phyloP scores from a whole-genome alignment of 2,888 invertebrate species.

The Agrilus mali region DNA sequence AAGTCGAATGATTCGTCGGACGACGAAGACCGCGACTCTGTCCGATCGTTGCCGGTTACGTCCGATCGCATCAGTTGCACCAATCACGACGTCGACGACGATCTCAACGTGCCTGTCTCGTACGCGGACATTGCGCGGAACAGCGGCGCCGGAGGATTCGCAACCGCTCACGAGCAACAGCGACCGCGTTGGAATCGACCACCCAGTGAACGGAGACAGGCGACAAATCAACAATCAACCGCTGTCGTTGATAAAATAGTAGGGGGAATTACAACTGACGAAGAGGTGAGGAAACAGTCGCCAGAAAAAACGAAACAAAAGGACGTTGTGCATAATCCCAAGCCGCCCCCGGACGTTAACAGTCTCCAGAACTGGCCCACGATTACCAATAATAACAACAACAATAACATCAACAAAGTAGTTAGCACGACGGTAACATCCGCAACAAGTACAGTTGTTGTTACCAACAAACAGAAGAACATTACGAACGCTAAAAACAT shows the following conservation, averaged over 20 bases:
- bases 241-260: conserved; percentile 2
- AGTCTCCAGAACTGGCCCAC: conserved; percentile 29
- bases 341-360: conserved; percentile 21
- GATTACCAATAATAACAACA: conserved; percentile 18
- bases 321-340: not conserved
- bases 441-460: conserved; percentile 1
- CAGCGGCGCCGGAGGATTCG: conserved; percentile 8
- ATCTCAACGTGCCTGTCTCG: conserved; percentile 34
- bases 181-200: conserved; percentile 23
- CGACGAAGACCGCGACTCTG: conserved; percentile 50
- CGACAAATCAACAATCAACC: not conserved
- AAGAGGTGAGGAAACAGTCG: not conserved
- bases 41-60: conserved; percentile 67
- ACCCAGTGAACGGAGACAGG: conserved; percentile 14
- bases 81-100: conserved; percentile 3
- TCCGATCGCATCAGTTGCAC: conserved; percentile 14
- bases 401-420: conserved; percentile 8
- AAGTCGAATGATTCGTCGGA: conserved; percentile 73
- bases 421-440: conserved; percentile 13
- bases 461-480: conserved; percentile 2
- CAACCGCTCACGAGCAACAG: conserved; percentile 10
- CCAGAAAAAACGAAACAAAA: conserved; percentile 1
- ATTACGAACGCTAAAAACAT: conserved; percentile 2
- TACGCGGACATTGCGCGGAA: conserved; percentile 74
- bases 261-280: conserved; percentile 6